Evolutionary conservation across 2,888 invertebrate genomes (phyloP).

Genomic region (Macaria notata): DNA sequence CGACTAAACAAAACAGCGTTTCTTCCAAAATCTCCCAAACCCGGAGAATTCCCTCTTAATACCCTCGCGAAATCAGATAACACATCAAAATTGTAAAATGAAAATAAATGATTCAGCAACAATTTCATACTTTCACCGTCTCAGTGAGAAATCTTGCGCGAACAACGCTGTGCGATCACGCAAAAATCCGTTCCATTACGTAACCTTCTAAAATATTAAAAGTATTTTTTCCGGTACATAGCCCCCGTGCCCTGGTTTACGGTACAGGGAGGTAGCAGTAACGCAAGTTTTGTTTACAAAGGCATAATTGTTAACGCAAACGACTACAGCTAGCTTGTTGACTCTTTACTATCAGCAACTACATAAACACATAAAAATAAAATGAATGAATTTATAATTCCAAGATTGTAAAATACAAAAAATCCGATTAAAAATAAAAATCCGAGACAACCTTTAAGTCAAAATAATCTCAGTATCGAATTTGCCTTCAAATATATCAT

Average conservation of each 20-base stretch:
- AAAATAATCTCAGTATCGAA: too few species aligned
- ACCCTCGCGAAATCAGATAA: constrained; percentile 22
- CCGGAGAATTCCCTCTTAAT: constrained; percentile 1
- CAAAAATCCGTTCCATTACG: constrained; percentile 37
- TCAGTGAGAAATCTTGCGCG: constrained; percentile 21
- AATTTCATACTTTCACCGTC: constrained; percentile 30
- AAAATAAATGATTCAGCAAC: constrained; percentile 32
- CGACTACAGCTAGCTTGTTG: too few species aligned
- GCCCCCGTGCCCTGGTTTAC: constrained; percentile 20
- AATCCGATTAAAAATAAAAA: too few species aligned
- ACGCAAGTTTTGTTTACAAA: constrained; percentile 11
- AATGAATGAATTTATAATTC: too few species aligned
- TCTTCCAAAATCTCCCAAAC: neutral
- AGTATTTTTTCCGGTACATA: constrained; percentile 34
- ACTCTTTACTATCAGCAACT: too few species aligned
- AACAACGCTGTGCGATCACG: constrained; percentile 24
- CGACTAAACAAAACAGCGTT: constrained; percentile 3
- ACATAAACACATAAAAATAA: too few species aligned
- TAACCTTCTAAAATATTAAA: constrained; percentile 34
- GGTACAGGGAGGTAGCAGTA: constrained; percentile 13
- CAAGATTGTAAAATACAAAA: too few species aligned
- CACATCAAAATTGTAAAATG: constrained; percentile 32
- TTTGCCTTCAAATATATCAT: too few species aligned
- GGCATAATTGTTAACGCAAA: neutral
- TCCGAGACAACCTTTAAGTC: too few species aligned